phyloP scores from a whole-genome alignment of 2,797 vertebrate genomes.

The Trematocara caparti region DNA sequence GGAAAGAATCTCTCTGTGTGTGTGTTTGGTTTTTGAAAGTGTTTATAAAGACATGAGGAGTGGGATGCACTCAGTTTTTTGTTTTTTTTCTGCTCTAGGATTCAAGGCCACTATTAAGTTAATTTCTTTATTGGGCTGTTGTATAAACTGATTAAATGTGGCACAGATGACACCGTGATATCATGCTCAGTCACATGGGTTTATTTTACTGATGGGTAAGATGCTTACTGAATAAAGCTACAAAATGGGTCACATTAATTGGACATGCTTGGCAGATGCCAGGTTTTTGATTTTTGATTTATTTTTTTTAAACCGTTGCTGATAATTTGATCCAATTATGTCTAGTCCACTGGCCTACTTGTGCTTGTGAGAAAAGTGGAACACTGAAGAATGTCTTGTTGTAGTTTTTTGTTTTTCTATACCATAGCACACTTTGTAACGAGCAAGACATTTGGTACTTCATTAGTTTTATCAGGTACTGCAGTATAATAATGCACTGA shows the following conservation, averaged over 20 bases:
- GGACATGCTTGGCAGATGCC: background rate
- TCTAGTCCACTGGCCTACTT: background rate
- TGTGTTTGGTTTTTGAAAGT: background rate
- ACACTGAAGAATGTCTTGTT: background rate
- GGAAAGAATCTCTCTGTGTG: too few species aligned
- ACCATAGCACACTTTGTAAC: background rate
- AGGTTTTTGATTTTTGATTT: fast-evolving
- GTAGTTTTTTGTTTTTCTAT: background rate
- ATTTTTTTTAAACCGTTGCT: background rate
- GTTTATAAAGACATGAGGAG: background rate
- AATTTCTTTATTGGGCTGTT: background rate
- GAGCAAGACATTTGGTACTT: background rate
- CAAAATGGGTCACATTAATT: background rate
- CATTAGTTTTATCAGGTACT: background rate
- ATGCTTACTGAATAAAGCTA: background rate
- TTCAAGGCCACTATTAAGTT: background rate
- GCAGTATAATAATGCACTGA: background rate
- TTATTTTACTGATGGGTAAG: background rate
- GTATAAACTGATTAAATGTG: background rate
- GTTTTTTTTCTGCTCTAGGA: background rate
- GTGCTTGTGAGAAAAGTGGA: background rate
- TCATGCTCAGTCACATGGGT: background rate
- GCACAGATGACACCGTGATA: background rate
- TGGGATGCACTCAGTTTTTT: fast-evolving
- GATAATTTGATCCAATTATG: background rate